phyloP scores from a whole-genome alignment of 2,888 invertebrate species.

The Serrognathus titanus region DNA sequence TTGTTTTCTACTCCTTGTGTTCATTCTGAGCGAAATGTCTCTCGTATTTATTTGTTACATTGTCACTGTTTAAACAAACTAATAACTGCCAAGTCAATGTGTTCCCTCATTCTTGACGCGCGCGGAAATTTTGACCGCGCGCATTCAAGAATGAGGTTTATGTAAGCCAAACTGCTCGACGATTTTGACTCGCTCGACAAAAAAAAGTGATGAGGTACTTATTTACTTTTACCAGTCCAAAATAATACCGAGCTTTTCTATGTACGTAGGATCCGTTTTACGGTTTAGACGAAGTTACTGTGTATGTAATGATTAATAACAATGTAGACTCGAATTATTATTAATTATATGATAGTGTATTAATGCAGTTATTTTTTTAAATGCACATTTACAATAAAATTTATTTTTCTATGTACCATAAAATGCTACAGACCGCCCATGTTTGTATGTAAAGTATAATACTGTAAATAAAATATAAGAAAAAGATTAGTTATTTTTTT shows the following conservation, averaged over 20 bases:
- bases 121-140: neutral
- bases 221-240: neutral
- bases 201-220: neutral
- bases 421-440: neutral
- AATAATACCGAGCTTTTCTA: neutral
- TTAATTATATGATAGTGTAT: neutral
- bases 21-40: neutral
- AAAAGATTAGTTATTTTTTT: neutral
- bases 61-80: slow-evolving; percentile 11
- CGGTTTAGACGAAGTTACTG: neutral
- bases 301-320: neutral
- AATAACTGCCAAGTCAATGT: slow-evolving; percentile 20
- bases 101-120: slow-evolving; percentile 8
- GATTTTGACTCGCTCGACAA: neutral
- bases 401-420: slow-evolving; percentile 2
- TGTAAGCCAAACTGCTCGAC: neutral
- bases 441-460: neutral
- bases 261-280: neutral
- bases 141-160: neutral
- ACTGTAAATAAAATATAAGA: neutral
- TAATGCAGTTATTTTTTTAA: neutral
- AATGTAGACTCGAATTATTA: neutral
- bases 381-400: neutral
- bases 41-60: slow-evolving; percentile 10
- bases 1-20: neutral